Conservation (phyloP, 2,888 invertebrate genomes). For the Morpho deidamia region DNA sequence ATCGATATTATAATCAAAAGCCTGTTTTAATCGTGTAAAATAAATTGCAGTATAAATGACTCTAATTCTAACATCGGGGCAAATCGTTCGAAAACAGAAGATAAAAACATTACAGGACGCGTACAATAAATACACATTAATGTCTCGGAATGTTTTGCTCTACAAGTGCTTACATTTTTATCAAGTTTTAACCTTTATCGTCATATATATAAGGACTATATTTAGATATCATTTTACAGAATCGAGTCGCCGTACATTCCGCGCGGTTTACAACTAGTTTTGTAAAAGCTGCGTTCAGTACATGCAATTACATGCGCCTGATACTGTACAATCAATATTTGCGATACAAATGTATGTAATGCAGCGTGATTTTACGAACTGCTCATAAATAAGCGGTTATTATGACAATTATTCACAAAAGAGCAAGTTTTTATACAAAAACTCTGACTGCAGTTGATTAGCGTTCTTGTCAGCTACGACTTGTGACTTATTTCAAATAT, state of each 20-base stretch:
- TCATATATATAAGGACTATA: slow-evolving; percentile 4
- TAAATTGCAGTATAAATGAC: slow-evolving; percentile 31
- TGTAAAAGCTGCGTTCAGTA: slow-evolving; percentile 72
- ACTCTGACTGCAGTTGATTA: too few species aligned
- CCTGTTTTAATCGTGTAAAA: slow-evolving; percentile 31
- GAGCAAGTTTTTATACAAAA: background rate
- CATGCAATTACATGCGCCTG: slow-evolving; percentile 75
- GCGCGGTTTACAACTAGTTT: slow-evolving; percentile 74
- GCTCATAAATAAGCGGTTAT: background rate
- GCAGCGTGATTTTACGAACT: slow-evolving; percentile 49
- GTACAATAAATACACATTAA: slow-evolving; percentile 77
- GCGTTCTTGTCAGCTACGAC: too few species aligned
- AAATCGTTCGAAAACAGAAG: slow-evolving; percentile 57
- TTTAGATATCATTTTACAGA: background rate
- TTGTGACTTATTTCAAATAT: too few species aligned
- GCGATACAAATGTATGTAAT: slow-evolving; percentile 56
- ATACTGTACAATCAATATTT: slow-evolving; percentile 70
- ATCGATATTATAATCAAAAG: too few species aligned
- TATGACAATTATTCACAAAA: background rate
- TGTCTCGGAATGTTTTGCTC: slow-evolving; percentile 68
- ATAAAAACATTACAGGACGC: slow-evolving; percentile 76
- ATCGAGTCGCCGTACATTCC: slow-evolving; percentile 58
- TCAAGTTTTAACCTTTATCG: slow-evolving; percentile 7
- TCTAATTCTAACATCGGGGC: slow-evolving; percentile 36
- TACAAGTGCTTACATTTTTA: slow-evolving; percentile 10